These are phyloP conservation scores for Stratiolaelaps scimitus DNA, from an alignment of 1,140 invertebrate species.

Conservation along the genomic window DNA sequence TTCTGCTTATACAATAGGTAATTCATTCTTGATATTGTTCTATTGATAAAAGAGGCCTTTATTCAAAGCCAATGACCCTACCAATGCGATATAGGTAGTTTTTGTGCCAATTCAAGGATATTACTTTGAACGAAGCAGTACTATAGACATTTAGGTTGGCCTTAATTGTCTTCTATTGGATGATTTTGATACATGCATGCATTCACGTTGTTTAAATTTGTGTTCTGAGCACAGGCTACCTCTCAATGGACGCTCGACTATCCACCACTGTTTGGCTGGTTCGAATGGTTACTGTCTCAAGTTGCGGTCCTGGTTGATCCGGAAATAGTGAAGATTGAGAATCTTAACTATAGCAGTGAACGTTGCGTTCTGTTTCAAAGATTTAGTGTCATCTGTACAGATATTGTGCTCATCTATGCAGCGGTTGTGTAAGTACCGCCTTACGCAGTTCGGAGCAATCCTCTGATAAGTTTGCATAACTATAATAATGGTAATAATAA, in stretches of 20 bases:
- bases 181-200: too few species aligned
- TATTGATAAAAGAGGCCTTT: too few species aligned
- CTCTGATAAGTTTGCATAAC: neutral
- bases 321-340: conserved; percentile 70
- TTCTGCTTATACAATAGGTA: too few species aligned
- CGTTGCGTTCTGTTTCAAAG: conserved; percentile 79
- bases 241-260: conserved; percentile 99
- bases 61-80: too few species aligned
- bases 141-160: too few species aligned
- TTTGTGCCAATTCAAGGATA: too few species aligned
- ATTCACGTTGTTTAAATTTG: too few species aligned
- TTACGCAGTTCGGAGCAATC: conserved; percentile 17
- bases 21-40: too few species aligned
- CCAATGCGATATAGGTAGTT: too few species aligned
- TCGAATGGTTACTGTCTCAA: conserved; percentile 72
- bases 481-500: too few species aligned
- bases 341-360: conserved; percentile 68
- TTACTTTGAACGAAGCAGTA: conserved; percentile 26
- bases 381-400: conserved; percentile 71
- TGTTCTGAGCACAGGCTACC: conserved; percentile 50
- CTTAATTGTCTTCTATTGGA: too few species aligned
- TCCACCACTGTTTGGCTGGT: conserved; percentile 96
- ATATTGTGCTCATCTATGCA: conserved; percentile 68
- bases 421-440: conserved; percentile 45
- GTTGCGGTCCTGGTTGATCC: conserved; percentile 66